Base-by-base conservation (phyloP, 2,797 vertebrate species). In the Mallotus villosus region DNA sequence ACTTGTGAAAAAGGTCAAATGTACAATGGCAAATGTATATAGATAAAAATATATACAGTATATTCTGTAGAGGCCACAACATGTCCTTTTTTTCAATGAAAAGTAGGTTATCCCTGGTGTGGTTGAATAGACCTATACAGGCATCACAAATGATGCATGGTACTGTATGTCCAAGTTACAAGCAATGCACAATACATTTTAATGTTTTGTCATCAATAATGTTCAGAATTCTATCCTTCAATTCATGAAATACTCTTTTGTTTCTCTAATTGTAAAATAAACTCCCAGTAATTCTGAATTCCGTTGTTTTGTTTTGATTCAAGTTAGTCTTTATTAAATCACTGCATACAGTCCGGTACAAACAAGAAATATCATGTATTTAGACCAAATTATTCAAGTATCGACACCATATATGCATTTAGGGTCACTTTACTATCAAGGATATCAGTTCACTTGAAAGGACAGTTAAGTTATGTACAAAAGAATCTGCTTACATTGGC, bases 211-310 rank as follows among this genome's bases (percentile, higher is more conserved):
- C 95, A 94, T 95, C 92, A 92, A 93, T 94, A 94, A 92, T 95
- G 93, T 96, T 95, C 94, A 95, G 93, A 84, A 76, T 79, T 74
- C 77, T 78, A 84, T 79, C 89, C 91, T 93, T 92, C 91, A 91
- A 96, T 94, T 93, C 92, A 93, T 92, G 94, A 95, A 94, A 86
- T 93, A 93, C 95, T 96, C 93, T 96, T 97, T 91, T 92, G 87
- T 80, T 83, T 94, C 92, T 93, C 96, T 93, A 92, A 95, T 94
- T 98, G 97, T 98, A 95, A 96, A 98, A 98, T 98, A 98, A 98
- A 98, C 89, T 94, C 94, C 51, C 51, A 55, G 19, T 76, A 51
- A 41, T 37, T 60, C 29, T 32, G 17, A 16, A 67, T 59, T 68
- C 51, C 19, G 17, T n/a, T 34, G 29, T 67, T 6, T 57, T 58